phyloP scores from a whole-genome alignment of 2,888 invertebrate species.

The Cloeon dipterum region DNA sequence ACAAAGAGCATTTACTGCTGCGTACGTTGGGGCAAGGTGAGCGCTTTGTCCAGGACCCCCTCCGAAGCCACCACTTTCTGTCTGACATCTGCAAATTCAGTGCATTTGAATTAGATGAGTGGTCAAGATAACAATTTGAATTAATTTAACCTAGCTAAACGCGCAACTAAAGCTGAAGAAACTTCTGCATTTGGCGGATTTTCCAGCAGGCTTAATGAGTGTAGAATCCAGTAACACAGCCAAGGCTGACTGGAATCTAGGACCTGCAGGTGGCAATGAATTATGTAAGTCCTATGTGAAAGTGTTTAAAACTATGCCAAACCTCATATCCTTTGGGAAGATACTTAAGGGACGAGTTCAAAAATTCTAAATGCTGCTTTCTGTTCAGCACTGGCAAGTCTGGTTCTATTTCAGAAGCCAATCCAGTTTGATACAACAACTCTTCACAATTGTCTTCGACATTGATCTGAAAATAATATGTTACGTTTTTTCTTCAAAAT shows the following conservation, averaged over 20 bases:
- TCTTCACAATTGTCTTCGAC: slow-evolving; percentile 31
- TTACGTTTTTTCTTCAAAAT: slow-evolving; percentile 17
- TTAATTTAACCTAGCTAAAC: slow-evolving; percentile 36
- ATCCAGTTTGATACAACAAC: slow-evolving; percentile 24
- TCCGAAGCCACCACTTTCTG: slow-evolving; percentile 65
- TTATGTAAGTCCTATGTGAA: background rate
- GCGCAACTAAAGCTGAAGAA: slow-evolving; percentile 28
- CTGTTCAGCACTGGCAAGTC: slow-evolving; percentile 35
- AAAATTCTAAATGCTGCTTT: slow-evolving; percentile 35
- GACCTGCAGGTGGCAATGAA: slow-evolving; percentile 22
- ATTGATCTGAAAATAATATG: slow-evolving; percentile 20
- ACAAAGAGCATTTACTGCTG: slow-evolving; percentile 80
- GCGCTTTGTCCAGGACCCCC: slow-evolving; percentile 86
- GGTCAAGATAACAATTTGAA: too few species aligned
- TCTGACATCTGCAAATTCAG: slow-evolving; percentile 35
- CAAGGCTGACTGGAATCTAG: slow-evolving; percentile 91
- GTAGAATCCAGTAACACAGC: slow-evolving; percentile 93
- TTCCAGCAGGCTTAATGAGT: slow-evolving; percentile 60
- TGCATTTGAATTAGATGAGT: too few species aligned
- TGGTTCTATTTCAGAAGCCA: slow-evolving; percentile 24
- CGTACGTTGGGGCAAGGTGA: slow-evolving; percentile 94
- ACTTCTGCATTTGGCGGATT: slow-evolving; percentile 31
- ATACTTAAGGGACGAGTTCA: slow-evolving; percentile 40
- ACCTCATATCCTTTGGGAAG: slow-evolving; percentile 48
- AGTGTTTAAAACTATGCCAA: slow-evolving; percentile 8